Evolutionary conservation across 2,113 vertebrate genomes (phyloP), one percentile per base, ranked within the genome.

Genomic region (Corvus moneduloides): DNA sequence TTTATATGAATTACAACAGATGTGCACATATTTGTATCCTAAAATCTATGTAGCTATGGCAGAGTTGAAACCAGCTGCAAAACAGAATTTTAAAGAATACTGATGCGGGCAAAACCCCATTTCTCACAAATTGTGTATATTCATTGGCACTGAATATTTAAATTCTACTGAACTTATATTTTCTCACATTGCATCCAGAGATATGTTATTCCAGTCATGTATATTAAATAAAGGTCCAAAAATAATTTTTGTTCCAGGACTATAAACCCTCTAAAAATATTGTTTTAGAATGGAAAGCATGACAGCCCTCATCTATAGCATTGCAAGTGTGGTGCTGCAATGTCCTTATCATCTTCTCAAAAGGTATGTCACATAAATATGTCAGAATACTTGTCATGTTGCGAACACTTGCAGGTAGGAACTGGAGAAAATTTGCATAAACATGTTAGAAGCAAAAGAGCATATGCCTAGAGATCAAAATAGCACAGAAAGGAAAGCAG

Each of bases 371-470:
- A 80, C 62, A 71, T 80, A 97, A 97, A 94, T 94, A 93, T 95
- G 91, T 82, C 95, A 94, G 71, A 90, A 82, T 46, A 66, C 43
- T 92, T 96, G 93, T 89, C 90, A 91, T 84, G n/a, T 92, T 97
- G 81, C 90, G 94, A 97, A 96, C 77, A 85, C 68, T 95, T 89
- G 81, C 58, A 87, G 78, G 72, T n/a, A 92, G 78, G 56, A 97
- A 94, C 84, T 90, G 93, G 86, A 95, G 73, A 37, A 95, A 92
- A 97, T 97, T 96, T 96, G 69, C 72, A 96, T 91, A 95, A 96
- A 91, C 43, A 73, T 84, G 93, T 91, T 94, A 92, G 44, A 72
- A 22, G 23, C 10, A 27, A 64, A 94, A 86, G 83, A 58, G 4
- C 41, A 55, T 85, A 94, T 84, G 56, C 73, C 28, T 89, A 33